These are phyloP conservation scores for Macrotus californicus DNA, from an alignment of 2,113 vertebrate genomes.

Conservation along the genomic window DNA sequence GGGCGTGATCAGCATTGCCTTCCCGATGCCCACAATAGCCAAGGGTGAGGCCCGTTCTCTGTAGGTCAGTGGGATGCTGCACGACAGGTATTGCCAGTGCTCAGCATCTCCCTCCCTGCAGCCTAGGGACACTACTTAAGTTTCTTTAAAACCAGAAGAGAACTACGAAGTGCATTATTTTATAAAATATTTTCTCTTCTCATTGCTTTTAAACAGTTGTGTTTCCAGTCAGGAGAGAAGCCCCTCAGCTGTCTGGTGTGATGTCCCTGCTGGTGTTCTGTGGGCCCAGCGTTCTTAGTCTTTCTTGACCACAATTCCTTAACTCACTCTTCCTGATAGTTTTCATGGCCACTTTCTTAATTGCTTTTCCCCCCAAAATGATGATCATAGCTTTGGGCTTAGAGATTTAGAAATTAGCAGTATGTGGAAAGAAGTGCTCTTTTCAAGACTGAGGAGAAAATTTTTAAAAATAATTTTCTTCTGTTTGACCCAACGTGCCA, in stretches of 20 bases:
- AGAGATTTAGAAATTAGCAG: not conserved
- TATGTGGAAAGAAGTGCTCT: not conserved
- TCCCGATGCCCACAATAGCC: constrained; percentile 92
- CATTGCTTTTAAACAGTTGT: not conserved
- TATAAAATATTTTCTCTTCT: not conserved
- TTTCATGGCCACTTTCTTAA: not conserved
- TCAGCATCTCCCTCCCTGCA: not conserved
- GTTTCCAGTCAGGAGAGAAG: not conserved
- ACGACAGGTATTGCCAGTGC: not conserved
- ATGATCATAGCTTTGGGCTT: not conserved
- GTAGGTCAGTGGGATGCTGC: not conserved
- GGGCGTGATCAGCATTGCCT: constrained; percentile 95
- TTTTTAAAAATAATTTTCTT: not conserved
- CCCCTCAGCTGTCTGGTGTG: rapidly evolving
- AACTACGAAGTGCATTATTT: not conserved
- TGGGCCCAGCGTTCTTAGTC: not conserved
- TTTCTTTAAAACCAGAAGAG: not conserved
- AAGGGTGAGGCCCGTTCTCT: constrained; percentile 82
- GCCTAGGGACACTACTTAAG: not conserved
- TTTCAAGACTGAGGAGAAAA: not conserved
- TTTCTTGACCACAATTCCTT: not conserved
- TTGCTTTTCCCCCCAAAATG: not conserved
- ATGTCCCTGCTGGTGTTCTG: not conserved
- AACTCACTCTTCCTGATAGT: not conserved
- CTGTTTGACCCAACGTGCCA: constrained; percentile 39